Evolutionary conservation across 2,113 vertebrate genomes (phyloP), one percentile per base, ranked within the genome.

Genomic region (Apteryx owenii): DNA sequence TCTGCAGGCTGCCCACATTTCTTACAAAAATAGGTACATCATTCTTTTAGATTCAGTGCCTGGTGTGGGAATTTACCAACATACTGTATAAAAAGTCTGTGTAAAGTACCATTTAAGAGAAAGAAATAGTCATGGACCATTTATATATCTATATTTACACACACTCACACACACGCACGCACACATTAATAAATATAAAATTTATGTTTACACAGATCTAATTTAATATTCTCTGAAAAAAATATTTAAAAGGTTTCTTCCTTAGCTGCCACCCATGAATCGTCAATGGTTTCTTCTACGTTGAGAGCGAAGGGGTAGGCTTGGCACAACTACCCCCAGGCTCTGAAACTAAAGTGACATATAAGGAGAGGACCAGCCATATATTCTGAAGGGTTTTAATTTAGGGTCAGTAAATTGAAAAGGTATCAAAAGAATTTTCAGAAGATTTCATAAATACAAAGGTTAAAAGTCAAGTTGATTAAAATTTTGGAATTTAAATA

Each of bases 31-130:
- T 2, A 84, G 72, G 69, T 85, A 65, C 25, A 72, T 65, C 0
- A 0, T 68, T 94, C 77, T 94, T 68, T 71, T 29, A 77, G 73
- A 84, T 54, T 89, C 93, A 97, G 95, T 95, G 96, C 94, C 85
- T 60, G 81, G 81, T 66, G 70, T 3, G 15, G 79, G 85, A 88
- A 84, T 95, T 96, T 88, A 95, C 89, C 65, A 89, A 85, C 65
- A 76, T 33, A 48, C 51, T 94, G 65, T 58, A 77, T 66, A 86
- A 92, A 81, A 94, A 90, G 77, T 51, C 93, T 68, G 88, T 68
- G 76, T 95, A 96, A 95, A 97, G 96, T 97, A 97, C 97, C 96
- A 92, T 93, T 93, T 16, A 86, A 94, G 85, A 94, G 89, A 93
- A 96, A 73, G 95, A 93, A 95, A 97, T 82, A 82, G 81, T 88